Base-by-base conservation (phyloP, 1,140 invertebrate genomes). In the Brachionus rotundiformis region DNA sequence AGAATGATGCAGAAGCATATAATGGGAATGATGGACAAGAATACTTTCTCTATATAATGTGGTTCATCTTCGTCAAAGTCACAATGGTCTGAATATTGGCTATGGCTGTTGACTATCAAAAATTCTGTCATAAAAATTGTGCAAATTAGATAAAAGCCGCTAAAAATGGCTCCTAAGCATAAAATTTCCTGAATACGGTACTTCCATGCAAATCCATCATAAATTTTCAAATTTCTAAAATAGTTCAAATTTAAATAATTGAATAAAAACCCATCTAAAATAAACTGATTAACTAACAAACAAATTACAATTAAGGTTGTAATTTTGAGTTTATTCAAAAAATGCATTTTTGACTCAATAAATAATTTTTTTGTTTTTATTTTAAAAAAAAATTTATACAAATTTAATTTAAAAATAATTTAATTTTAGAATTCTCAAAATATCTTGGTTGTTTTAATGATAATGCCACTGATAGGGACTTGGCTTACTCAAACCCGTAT, bases 391-490 rank as follows among this genome's bases (percentile, higher is more conserved):
- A 73, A 27, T 23, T 44, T 73, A 25, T n/a, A n/a, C n/a, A 27
- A 73, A 44, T 44, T 73, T 44, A 44, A 44, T 73, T 44, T 41
- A 27, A 33, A 31, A 31, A 25, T 73, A 73, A 73, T 73, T 25
- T 44, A 44, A 59, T 63, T 79, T 36, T n/a, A 79, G 47, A 59
- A 39, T 79, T 19, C 25, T 54, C 76, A 59, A 79, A 79, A 41
- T 79, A 79, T 41, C 23, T 79, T 11, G 76, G 76, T 11, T 79
- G 76, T 27, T 79, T 79, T 63, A 79, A 79, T 23, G 76, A 79
- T 41, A 27, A 39, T 19, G 25, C 36, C 11, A 13, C 31, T 19
- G 47, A 79, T 11, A 31, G 76, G 19, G 76, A 79, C 16, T 63
- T 79, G 47, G 33, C 25, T 31, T 79, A 39, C 36, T 39, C 44